These are phyloP conservation scores for Alligator sinensis DNA, from an alignment of 2,113 vertebrate genomes.

Conservation along the genomic window DNA sequence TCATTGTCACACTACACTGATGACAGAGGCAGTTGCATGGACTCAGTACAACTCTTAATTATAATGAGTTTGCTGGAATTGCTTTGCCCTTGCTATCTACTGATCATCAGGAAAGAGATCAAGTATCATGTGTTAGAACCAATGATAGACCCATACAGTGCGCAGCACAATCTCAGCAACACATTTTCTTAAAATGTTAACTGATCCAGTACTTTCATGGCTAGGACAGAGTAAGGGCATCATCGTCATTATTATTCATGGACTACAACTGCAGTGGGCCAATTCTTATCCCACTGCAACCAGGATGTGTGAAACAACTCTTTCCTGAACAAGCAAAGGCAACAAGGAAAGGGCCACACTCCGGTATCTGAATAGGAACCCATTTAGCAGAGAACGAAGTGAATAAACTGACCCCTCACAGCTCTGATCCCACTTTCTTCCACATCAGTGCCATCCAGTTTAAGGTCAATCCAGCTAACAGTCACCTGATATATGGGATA, in stretches of 20 bases:
- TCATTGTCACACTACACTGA: not conserved
- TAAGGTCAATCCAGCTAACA: no score
- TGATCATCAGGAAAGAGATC: not conserved
- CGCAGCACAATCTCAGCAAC: fast-evolving
- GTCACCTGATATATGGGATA: no score
- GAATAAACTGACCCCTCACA: not conserved
- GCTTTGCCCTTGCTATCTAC: not conserved
- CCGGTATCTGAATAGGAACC: not conserved
- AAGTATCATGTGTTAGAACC: not conserved
- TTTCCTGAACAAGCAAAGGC: not conserved
- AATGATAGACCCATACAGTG: fast-evolving
- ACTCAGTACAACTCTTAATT: not conserved
- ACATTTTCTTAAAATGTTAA: not conserved
- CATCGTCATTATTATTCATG: not conserved
- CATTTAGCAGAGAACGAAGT: not conserved
- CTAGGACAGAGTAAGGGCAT: fast-evolving
- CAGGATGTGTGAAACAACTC: not conserved
- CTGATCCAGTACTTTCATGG: not conserved
- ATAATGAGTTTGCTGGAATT: not conserved
- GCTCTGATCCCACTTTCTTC: no score
- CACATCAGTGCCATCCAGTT: no score
- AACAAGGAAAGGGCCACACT: not conserved
- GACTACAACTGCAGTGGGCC: not conserved
- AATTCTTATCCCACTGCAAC: not conserved
- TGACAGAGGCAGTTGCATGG: not conserved